Evolutionary conservation across 2,888 invertebrate species (phyloP), one percentile per base, ranked within the genome.

Genomic region (Andricus quercusramuli): DNA sequence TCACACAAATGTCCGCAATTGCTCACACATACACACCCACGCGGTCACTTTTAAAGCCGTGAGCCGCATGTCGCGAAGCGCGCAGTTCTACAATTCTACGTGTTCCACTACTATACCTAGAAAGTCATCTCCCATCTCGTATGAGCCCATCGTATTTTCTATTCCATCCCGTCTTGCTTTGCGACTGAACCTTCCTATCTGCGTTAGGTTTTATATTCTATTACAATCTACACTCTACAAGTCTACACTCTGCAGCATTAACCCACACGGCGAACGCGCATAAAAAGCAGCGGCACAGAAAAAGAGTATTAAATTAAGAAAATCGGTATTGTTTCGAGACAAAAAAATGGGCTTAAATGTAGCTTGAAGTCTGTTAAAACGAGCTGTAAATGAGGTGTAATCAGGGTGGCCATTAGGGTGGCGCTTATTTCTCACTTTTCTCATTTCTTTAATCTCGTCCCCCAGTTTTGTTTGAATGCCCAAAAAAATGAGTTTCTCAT

Each of bases 61-160:
- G 77, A 78, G 78, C 59, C 70, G 78, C 68, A n/a, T 74, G 74
- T 74, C 74, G 74, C 74, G 56, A 59, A 74, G 51, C 51, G 51
- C 70, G 25, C 70, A 29, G 56, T 74, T 74, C 74, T 70, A 68
- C 70, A 51, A 51, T 74, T 74, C 74, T 74, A 68, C 78, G 80
- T 74, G 87, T 79, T 84, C 80, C 81, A 84, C 83, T 80, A 13
- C 41, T 41, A 41, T 41, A 83, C 83, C 85, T 86, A 83, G 86
- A 85, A 86, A 88, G 86, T 82, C 85, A 86, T 86, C 84, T 85
- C 62, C 80, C 84, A 81, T 84, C 83, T 81, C 76, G 80, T 70
- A 77, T 59, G 20, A n/a, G 3, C 15, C 51, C 37, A 41, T n/a
- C 37, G 20, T 66, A 37, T 41, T 44, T 37, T 41, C 32, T 67